Evolutionary conservation across 2,113 vertebrate species (phyloP).

Genomic region (Thryonomys swinderianus): DNA sequence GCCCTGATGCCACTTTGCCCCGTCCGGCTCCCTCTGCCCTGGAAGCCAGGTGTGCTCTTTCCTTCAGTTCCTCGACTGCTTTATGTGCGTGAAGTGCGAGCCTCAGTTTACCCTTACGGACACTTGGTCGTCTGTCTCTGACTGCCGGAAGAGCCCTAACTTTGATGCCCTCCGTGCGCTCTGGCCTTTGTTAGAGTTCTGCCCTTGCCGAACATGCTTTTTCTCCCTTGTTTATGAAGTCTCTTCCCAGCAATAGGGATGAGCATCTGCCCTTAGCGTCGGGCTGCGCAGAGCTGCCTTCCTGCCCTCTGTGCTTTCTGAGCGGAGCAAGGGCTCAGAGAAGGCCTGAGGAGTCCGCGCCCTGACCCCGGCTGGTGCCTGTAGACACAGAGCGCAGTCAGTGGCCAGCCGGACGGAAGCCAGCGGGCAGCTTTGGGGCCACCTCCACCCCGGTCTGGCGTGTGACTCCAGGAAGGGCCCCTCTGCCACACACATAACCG

Average conservation of each 20-base stretch:
- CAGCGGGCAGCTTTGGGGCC: slow-evolving; percentile 40
- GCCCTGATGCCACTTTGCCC: no score
- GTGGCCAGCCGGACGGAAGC: slow-evolving; percentile 64
- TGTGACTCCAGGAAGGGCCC: neutral
- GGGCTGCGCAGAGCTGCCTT: neutral
- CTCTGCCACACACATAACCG: neutral
- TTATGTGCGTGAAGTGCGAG: neutral
- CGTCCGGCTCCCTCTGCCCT: no score
- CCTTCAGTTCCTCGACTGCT: neutral
- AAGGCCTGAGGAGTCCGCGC: neutral
- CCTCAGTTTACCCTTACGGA: neutral
- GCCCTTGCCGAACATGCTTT: neutral
- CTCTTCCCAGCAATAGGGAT: neutral
- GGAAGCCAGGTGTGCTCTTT: no score
- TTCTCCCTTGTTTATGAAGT: neutral
- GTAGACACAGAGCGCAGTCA: slow-evolving; percentile 61
- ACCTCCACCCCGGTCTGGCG: neutral
- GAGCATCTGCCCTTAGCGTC: neutral
- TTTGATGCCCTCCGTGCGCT: neutral
- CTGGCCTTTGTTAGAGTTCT: neutral
- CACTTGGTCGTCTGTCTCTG: accelerated
- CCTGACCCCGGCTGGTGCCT: neutral
- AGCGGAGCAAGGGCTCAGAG: neutral
- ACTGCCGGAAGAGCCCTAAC: neutral
- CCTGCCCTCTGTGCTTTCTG: neutral